Percentiles rank a stretch among this genome's conserved stretches.
Evolutionary conservation across 2,113 vertebrate species (phyloP).

Genomic region (Picathartes gymnocephalus): DNA sequence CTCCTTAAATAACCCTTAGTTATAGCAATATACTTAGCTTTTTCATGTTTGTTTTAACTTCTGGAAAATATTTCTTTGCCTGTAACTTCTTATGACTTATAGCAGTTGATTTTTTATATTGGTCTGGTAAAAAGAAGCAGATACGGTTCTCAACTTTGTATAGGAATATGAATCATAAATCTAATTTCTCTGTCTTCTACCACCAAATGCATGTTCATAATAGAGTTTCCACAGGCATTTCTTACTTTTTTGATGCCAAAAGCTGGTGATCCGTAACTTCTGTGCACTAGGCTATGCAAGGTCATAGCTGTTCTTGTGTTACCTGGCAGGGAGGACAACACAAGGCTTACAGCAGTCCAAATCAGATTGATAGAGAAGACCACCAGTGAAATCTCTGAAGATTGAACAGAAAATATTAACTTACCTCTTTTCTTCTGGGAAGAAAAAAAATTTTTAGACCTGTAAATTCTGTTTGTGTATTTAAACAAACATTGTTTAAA

Average conservation of each 20-base stretch:
- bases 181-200: not conserved
- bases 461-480: not conserved
- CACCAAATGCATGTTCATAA: not conserved
- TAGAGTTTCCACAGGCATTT: not conserved
- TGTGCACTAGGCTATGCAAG: not conserved
- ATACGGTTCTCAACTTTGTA: not conserved
- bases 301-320: not conserved
- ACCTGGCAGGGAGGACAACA: not conserved
- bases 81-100: constrained; percentile 63
- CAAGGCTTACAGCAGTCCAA: not conserved
- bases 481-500: not conserved
- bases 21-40: not conserved
- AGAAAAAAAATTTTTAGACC: not conserved
- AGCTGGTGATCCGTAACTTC: not conserved
- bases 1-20: constrained; percentile 44
- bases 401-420: not conserved
- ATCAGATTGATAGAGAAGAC: not conserved
- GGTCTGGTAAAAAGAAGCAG: constrained; percentile 8
- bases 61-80: constrained; percentile 68
- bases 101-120: constrained; percentile 76
- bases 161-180: not conserved
- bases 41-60: constrained; percentile 38
- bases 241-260: not conserved
- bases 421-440: not conserved
- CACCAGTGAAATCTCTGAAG: not conserved